Evolutionary conservation across 2,888 invertebrate species (phyloP), one percentile per base, ranked within the genome.

Genomic region (Gymnoscelis rufifasciata): DNA sequence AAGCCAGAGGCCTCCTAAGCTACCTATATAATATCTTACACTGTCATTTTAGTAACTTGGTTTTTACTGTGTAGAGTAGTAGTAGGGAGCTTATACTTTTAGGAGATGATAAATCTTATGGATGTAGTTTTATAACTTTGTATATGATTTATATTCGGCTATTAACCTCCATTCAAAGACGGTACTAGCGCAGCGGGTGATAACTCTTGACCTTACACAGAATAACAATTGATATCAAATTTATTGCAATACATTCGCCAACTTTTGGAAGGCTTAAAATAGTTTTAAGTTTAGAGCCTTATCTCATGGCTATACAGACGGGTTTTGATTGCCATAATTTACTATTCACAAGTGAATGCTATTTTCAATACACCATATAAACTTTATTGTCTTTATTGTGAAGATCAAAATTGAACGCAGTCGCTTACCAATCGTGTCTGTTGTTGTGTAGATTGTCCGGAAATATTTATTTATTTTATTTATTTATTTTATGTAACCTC

Each of bases 401-500:
- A 50, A 51, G 43, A 30, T 14, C 48, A 31, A 44, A 45, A 47
- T 55, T 23, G 37, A 36, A 26, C 14, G 14, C 26, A 40, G 39
- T 30, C 23, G 29, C 33, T 14, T 39, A n/a, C 14, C 7, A 28
- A 46, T 15, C 41, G 26, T 55, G 56, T n/a, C n/a, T n/a, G n/a
- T n/a, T n/a, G n/a, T n/a, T n/a, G n/a, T n/a, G n/a, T n/a, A n/a
- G n/a, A n/a, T n/a, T n/a, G n/a, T n/a, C n/a, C n/a, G n/a, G n/a
- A n/a, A n/a, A n/a, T n/a, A n/a, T n/a, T n/a, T n/a, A n/a, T n/a
- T n/a, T n/a, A n/a, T n/a, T n/a, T n/a, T n/a, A n/a, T n/a, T n/a
- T n/a, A n/a, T n/a, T n/a, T n/a, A n/a, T n/a, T n/a, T n/a, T n/a
- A 59, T 47, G 55, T 52, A 54, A 57, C 38, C 39, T 47, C 19